A percentile compares a stretch with the other conserved stretches of the same genome.
Evolutionary conservation across 2,888 invertebrate species (phyloP).

Genomic region (Megamerina dolium): DNA sequence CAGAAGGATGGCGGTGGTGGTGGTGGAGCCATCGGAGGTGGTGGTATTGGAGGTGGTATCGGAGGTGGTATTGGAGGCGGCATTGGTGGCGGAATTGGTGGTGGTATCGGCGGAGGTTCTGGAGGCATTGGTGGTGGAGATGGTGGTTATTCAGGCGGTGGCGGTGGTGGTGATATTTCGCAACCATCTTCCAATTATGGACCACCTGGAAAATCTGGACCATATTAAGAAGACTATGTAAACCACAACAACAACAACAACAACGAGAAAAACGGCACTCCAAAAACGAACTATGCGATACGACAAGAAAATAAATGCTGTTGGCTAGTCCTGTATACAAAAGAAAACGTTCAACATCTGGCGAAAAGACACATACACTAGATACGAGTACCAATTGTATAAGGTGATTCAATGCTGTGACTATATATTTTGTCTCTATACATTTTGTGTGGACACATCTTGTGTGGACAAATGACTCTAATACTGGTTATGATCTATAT

Average conservation of each 20-base stretch:
- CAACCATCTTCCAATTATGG: constrained; percentile 57
- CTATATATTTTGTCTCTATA: background rate
- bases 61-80: constrained; percentile 22
- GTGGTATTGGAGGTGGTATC: constrained; percentile 30
- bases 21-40: constrained; percentile 26
- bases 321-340: constrained; percentile 41
- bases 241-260: constrained; percentile 12
- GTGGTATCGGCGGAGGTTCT: constrained; percentile 28
- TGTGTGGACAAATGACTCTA: background rate
- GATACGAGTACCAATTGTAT: too few relatives aligned
- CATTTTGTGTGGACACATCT: background rate
- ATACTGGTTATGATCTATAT: too few relatives aligned
- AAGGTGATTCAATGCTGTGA: background rate
- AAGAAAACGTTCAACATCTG: background rate
- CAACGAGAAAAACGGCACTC: constrained; percentile 1
- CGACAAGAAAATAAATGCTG: constrained; percentile 24
- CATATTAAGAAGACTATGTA: constrained; percentile 49
- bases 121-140: constrained; percentile 38
- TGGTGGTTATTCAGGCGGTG: constrained; percentile 36
- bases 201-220: constrained; percentile 65
- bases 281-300: constrained; percentile 9
- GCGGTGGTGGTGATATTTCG: constrained; percentile 33
- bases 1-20: constrained; percentile 42
- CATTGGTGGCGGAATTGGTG: constrained; percentile 21
- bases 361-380: too few relatives aligned